Base-by-base conservation (phyloP, 2,888 invertebrate genomes). In the Pollenia griseotomentosa region DNA sequence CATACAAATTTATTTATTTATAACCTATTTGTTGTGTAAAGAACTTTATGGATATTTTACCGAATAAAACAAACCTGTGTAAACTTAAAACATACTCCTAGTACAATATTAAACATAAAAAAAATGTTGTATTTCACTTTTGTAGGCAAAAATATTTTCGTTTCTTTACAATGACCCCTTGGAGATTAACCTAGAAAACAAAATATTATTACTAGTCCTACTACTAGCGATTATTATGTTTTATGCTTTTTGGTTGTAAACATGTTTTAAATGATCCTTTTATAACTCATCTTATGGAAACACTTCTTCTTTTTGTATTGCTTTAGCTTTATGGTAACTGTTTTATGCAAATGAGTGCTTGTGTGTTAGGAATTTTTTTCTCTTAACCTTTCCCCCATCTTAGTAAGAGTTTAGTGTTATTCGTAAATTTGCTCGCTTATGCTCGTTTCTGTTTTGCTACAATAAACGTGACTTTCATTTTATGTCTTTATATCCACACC, bases 81-180 rank as follows among this genome's bases (percentile, higher is more conserved):
- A 55, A 71, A 63, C 33, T 63, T 53, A 40, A 53, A 46, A 8
- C 44, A 33, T 63, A 63, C 33, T 40, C 11, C 44, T 51, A 51
- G 5, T 57, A 55, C 5, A 7, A 23, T 59, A 68, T 23, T 59
- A 40, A 53, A 71, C 61, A 55, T 16, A 8, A 65, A 73, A 65
- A 73, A 83, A 70, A 61, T 66, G n/a, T 59, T 79, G 14, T 61
- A n/a, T 79, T 84, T 84, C 78, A 51, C 78, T 16, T 66, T 73
- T 79, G 74, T 55, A 44, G 44, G 23, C 8, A 40, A 44, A 23
- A 61, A 59, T n/a, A 12, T 51, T 57, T 23, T 57, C 16, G 46
- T 63, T 51, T 73, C 44, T 61, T 5, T 40, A 55, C 61, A 84
- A 84, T 87, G 81, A 78, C 81, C 78, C 84, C 84, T 84, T 84